phyloP scores from a whole-genome alignment of 2,113 vertebrate genomes.

The Toxotes chatareus region DNA sequence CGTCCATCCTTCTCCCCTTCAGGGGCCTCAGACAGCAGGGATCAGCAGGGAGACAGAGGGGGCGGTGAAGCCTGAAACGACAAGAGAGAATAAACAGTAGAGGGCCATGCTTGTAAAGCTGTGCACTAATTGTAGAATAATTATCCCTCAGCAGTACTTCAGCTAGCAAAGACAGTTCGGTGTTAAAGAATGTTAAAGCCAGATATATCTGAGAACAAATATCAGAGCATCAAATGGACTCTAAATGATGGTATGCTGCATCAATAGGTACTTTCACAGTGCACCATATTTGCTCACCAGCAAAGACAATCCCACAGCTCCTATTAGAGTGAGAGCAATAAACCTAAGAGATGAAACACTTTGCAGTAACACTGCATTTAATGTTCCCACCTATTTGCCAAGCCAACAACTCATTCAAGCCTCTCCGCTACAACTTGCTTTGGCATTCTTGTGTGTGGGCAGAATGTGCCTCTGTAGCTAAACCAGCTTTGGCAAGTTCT shows the following conservation, averaged over 20 bases:
- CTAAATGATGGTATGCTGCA: neutral
- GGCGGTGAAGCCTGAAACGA: slow-evolving; percentile 26
- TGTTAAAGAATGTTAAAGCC: neutral
- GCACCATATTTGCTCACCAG: neutral
- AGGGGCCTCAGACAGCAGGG: slow-evolving; percentile 13
- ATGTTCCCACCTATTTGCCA: slow-evolving; percentile 16
- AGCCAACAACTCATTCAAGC: slow-evolving; percentile 56
- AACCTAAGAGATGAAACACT: slow-evolving; percentile 45
- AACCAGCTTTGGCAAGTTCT: slow-evolving; percentile 56
- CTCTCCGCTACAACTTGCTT: slow-evolving; percentile 33
- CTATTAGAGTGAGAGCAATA: slow-evolving; percentile 16
- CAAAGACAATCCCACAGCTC: slow-evolving; percentile 10
- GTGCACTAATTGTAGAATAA: slow-evolving; percentile 43
- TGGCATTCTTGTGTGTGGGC: slow-evolving; percentile 56
- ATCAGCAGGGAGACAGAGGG: slow-evolving; percentile 8
- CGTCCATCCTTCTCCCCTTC: neutral
- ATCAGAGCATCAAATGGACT: neutral
- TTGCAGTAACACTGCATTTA: slow-evolving; percentile 38
- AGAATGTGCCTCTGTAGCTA: slow-evolving; percentile 46
- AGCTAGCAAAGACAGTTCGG: slow-evolving; percentile 18
- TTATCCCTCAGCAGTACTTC: slow-evolving; percentile 35
- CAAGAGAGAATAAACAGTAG: slow-evolving; percentile 19
- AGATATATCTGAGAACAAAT: slow-evolving; percentile 22
- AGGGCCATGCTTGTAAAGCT: slow-evolving; percentile 42
- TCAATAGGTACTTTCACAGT: neutral